These are phyloP conservation scores for Phymatocera aterrima DNA, from an alignment of 2,888 invertebrate species.

Conservation along the genomic window DNA sequence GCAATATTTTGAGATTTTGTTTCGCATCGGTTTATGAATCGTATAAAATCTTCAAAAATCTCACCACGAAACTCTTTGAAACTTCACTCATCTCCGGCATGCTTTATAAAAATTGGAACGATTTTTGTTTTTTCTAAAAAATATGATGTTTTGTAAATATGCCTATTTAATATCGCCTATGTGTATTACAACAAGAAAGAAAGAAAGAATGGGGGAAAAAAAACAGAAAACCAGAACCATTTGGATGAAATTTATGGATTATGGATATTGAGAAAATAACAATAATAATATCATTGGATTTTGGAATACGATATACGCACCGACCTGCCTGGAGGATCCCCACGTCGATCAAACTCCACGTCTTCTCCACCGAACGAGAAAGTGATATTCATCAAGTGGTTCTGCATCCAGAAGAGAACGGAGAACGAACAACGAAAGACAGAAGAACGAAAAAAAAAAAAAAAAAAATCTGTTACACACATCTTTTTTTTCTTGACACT, in stretches of 20 bases:
- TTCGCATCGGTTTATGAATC: too few species aligned
- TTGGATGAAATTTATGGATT: neutral
- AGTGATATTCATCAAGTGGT: conserved; percentile 83
- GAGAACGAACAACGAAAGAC: neutral
- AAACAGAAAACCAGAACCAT: too few species aligned
- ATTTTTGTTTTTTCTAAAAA: too few species aligned
- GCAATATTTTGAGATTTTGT: too few species aligned
- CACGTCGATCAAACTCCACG: conserved; percentile 85
- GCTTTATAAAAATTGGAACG: too few species aligned
- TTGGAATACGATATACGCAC: conserved; percentile 66
- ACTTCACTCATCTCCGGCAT: too few species aligned
- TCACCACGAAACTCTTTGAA: too few species aligned
- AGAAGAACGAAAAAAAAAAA: neutral
- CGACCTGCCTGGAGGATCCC: conserved; percentile 87
- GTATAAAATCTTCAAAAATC: too few species aligned
- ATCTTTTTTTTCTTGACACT: neutral
- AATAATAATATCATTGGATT: conserved; percentile 36
- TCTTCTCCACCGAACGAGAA: conserved; percentile 81
- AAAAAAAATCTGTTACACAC: neutral
- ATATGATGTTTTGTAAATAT: too few species aligned
- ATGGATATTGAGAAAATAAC: neutral
- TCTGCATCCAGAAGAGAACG: conserved; percentile 67
- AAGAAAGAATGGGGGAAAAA: too few species aligned
- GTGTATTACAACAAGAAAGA: too few species aligned
- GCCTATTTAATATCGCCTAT: too few species aligned